Evolutionary conservation across 2,797 vertebrate species (phyloP).

Genomic region (Bucorvus abyssinicus): DNA sequence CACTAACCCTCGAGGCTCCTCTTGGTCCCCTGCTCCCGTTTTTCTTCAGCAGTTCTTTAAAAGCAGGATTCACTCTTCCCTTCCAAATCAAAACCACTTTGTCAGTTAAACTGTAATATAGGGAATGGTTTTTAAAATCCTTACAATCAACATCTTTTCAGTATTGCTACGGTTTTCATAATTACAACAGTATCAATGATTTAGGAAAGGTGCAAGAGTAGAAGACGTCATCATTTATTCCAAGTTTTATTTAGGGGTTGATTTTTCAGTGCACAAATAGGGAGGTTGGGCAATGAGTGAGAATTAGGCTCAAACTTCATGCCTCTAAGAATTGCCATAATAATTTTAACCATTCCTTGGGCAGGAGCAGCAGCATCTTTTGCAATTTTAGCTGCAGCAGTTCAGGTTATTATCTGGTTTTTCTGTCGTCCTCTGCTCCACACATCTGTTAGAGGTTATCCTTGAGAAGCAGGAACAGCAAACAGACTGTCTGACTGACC

Average conservation of each 20-base stretch:
- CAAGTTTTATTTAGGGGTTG: background rate
- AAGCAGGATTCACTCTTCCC: background rate
- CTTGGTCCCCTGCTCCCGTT: background rate
- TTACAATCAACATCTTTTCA: background rate
- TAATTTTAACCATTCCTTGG: background rate
- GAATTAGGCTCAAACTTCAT: background rate
- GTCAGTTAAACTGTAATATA: background rate
- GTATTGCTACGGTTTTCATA: background rate
- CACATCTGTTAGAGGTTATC: background rate
- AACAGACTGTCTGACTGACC: background rate
- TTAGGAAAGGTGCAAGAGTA: background rate
- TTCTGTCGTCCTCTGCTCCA: background rate
- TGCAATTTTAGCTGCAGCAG: background rate
- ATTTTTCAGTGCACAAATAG: background rate
- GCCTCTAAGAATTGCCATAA: background rate
- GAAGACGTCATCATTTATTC: background rate
- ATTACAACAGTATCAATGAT: background rate
- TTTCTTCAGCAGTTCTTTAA: background rate
- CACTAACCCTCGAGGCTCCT: accelerated
- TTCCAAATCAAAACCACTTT: background rate
- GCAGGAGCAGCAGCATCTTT: background rate
- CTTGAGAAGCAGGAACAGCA: background rate
- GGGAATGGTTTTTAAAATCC: background rate
- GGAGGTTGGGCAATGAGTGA: background rate
- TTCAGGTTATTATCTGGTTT: background rate